Evolutionary conservation across 2,888 invertebrate genomes (phyloP).

Genomic region (Diaphora mendica): DNA sequence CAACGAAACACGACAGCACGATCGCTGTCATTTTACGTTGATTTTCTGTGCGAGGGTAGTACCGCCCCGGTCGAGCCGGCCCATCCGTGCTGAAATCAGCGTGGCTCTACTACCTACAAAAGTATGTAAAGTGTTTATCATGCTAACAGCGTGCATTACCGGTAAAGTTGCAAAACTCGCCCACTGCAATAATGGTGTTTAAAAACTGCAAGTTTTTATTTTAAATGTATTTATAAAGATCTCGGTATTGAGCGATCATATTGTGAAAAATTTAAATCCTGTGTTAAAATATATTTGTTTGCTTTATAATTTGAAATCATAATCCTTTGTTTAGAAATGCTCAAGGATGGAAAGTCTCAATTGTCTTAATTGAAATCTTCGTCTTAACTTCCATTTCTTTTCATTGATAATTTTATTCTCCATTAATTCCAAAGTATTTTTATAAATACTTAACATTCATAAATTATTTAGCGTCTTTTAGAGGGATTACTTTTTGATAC

Average conservation of each 20-base stretch:
- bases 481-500: not conserved
- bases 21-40: too few relatives aligned
- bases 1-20: too few relatives aligned
- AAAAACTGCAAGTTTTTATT: not conserved
- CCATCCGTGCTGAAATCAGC: too few relatives aligned
- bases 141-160: not conserved
- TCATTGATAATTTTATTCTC: too few relatives aligned
- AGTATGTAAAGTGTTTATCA: not conserved
- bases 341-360: not conserved
- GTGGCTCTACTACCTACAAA: too few relatives aligned
- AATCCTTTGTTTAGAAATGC: not conserved
- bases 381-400: not conserved
- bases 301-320: not conserved
- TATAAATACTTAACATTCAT: not conserved
- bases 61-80: too few relatives aligned
- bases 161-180: not conserved
- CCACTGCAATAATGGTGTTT: not conserved
- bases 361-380: not conserved
- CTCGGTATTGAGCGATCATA: not conserved
- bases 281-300: not conserved
- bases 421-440: not conserved
- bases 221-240: not conserved
- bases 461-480: not conserved
- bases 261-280: not conserved
- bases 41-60: too few relatives aligned